These are phyloP conservation scores for Drosophila repletoides DNA, from an alignment of 1,140 invertebrate species.

Conservation along the genomic window DNA sequence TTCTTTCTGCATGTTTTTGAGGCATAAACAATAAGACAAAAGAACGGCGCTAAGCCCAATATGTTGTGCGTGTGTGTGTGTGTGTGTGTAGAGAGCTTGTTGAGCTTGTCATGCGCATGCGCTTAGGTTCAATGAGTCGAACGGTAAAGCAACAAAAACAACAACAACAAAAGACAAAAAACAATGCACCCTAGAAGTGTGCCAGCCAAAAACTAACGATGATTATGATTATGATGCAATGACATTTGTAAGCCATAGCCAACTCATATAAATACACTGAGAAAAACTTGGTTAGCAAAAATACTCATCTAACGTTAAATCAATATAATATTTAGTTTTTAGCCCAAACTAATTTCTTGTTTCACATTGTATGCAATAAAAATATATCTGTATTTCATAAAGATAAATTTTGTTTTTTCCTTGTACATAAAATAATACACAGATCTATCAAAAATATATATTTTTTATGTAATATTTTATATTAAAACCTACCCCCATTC, in stretches of 20 bases:
- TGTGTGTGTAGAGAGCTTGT: constrained; percentile 37
- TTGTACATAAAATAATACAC: too few species aligned
- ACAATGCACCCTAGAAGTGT: constrained; percentile 51
- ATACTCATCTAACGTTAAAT: background rate
- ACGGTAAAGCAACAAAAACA: constrained; percentile 9
- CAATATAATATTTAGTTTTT: too few species aligned
- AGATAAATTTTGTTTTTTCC: too few species aligned
- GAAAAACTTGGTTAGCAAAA: background rate
- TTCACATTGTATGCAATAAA: too few species aligned
- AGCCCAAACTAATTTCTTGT: too few species aligned
- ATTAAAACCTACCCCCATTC: too few species aligned
- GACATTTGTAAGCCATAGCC: constrained; percentile 18
- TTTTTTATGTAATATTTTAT: too few species aligned
- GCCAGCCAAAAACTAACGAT: constrained; percentile 24
- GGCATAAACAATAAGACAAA: constrained; percentile 50
- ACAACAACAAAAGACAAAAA: constrained; percentile 4
- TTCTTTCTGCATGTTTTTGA: constrained; percentile 19
- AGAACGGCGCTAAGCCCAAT: constrained; percentile 37
- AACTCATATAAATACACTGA: constrained; percentile 1
- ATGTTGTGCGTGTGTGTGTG: constrained; percentile 21
- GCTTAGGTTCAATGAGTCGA: constrained; percentile 48
- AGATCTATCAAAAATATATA: too few species aligned
- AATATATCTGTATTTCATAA: too few species aligned
- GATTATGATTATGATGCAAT: constrained; percentile 36
- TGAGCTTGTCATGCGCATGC: constrained; percentile 44